Conservation (phyloP, 1,140 invertebrate genomes). For the Zaprionus capensis region DNA sequence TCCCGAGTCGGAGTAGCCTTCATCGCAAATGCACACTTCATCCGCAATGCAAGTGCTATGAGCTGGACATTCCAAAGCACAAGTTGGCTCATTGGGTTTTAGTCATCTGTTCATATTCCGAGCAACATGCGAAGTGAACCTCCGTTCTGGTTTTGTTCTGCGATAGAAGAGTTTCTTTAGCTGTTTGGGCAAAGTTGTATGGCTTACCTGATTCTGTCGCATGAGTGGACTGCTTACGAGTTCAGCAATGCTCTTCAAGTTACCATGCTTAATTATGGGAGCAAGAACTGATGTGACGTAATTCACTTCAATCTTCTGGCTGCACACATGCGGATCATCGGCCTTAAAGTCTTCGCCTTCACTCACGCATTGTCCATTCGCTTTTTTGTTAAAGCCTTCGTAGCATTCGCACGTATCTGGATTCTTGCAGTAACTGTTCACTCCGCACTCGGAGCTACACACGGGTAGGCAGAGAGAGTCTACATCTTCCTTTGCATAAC, state of each 20-base stretch:
- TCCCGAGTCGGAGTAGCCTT: too few species aligned
- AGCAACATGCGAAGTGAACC: constrained; percentile 5
- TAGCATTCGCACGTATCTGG: constrained; percentile 70
- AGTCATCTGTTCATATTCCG: constrained; percentile 13
- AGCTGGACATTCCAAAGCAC: constrained; percentile 47
- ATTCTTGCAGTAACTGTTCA: constrained; percentile 45
- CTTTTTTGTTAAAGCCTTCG: constrained; percentile 49
- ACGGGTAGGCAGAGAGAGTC: constrained; percentile 48
- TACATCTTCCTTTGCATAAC: constrained; percentile 68
- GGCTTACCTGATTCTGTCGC: neutral
- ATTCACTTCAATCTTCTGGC: neutral
- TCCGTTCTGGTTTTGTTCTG: neutral
- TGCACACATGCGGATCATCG: constrained; percentile 22
- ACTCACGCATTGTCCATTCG: neutral
- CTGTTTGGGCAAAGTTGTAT: neutral
- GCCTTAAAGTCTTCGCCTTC: neutral
- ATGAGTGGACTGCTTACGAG: neutral
- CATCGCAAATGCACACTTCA: too few species aligned
- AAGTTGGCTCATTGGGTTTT: constrained; percentile 80
- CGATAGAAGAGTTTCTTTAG: neutral
- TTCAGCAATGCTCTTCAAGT: neutral
- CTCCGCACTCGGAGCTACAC: constrained; percentile 47
- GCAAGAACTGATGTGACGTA: neutral
- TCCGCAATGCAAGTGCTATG: constrained; percentile 21
- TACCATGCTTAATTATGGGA: neutral